Conservation (phyloP, 2,888 invertebrate genomes). For the Caenorhabditis plicata region DNA sequence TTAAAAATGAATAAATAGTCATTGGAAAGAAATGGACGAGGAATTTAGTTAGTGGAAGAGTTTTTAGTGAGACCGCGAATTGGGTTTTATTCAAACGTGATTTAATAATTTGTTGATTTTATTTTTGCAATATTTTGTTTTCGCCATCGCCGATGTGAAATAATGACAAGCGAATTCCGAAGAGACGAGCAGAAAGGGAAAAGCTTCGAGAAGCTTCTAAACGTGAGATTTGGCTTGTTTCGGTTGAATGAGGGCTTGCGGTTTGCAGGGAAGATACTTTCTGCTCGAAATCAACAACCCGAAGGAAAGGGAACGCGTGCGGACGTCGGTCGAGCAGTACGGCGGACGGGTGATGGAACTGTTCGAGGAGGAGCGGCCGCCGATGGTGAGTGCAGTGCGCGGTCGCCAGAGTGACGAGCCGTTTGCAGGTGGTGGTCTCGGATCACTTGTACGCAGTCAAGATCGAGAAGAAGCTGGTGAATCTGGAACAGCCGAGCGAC, state of each 20-base stretch:
- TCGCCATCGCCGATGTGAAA: too few species aligned
- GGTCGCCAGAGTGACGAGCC: neutral
- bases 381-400: neutral
- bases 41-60: too few species aligned
- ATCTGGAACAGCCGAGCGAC: neutral
- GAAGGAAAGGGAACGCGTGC: constrained; percentile 1
- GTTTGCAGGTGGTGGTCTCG: constrained; percentile 10
- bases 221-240: too few species aligned
- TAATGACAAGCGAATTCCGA: constrained; percentile 10
- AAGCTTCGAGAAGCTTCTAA: too few species aligned
- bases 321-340: neutral
- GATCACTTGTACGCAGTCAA: constrained; percentile 9
- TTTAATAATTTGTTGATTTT: too few species aligned
- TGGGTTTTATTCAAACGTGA: too few species aligned
- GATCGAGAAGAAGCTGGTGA: constrained; percentile 1
- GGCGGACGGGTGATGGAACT: constrained; percentile 9
- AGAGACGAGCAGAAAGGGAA: neutral
- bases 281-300: constrained; percentile 20
- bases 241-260: too few species aligned
- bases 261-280: constrained; percentile 14
- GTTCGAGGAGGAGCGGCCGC: constrained; percentile 9
- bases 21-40: too few species aligned
- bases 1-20: too few species aligned
- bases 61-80: too few species aligned
- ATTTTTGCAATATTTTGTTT: too few species aligned